A percentile compares a stretch with the other conserved stretches of the same genome.
These are phyloP conservation scores for Hylaeus anthracinus DNA, from an alignment of 1,140 invertebrate species.

Conservation along the genomic window DNA sequence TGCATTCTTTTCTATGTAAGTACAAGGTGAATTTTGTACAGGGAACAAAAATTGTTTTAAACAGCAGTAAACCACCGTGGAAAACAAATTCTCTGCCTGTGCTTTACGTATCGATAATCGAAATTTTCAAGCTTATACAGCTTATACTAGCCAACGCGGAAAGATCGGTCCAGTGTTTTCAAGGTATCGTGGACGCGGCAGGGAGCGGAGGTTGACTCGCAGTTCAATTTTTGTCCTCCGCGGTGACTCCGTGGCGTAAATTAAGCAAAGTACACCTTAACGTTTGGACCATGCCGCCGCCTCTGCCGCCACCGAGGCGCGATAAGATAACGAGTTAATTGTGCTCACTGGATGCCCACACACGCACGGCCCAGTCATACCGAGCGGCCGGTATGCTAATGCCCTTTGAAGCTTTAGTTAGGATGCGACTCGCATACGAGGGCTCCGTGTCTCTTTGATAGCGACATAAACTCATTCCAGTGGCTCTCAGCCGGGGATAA, in stretches of 20 bases:
- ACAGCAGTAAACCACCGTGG: too few relatives aligned
- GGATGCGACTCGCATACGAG: slow-evolving; percentile 75
- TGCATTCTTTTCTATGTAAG: too few relatives aligned
- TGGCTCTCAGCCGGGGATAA: slow-evolving; percentile 69
- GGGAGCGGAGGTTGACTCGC: slow-evolving; percentile 18
- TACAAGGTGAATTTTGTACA: too few relatives aligned
- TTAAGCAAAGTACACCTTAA: slow-evolving; percentile 80
- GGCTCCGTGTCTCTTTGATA: slow-evolving; percentile 78
- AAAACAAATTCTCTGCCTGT: too few relatives aligned
- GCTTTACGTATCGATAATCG: too few relatives aligned
- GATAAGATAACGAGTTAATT: slow-evolving; percentile 82
- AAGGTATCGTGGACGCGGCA: background rate
- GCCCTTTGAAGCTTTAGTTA: slow-evolving; percentile 76
- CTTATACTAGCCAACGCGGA: background rate
- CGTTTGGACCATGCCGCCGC: slow-evolving; percentile 77
- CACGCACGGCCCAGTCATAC: slow-evolving; percentile 75
- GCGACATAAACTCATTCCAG: slow-evolving; percentile 79
- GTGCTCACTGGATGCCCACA: slow-evolving; percentile 80
- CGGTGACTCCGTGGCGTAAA: slow-evolving; percentile 74
- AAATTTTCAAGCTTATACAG: too few relatives aligned
- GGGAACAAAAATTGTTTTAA: too few relatives aligned
- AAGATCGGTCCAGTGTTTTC: background rate
- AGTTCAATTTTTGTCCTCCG: slow-evolving; percentile 63
- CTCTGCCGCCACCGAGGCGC: slow-evolving; percentile 65
- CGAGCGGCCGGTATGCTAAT: slow-evolving; percentile 79